A percentile compares a stretch with the other conserved stretches of the same genome.
Conservation (phyloP, 2,888 invertebrate genomes). For the Eurytoma californica region DNA sequence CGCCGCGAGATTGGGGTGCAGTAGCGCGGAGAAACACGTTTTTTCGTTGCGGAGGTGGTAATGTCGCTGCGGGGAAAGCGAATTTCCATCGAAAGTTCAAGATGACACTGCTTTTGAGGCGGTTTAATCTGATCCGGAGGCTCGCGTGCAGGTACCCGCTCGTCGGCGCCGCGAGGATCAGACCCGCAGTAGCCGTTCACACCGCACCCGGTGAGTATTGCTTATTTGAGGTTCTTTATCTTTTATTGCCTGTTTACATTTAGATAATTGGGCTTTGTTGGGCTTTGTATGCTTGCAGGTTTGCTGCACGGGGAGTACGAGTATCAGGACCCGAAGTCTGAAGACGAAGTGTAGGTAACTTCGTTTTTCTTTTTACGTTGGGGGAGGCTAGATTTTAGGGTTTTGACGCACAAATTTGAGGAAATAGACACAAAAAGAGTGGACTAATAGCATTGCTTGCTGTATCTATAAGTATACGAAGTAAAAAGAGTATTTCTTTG, state of each 20-base stretch:
- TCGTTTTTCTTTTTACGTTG: constrained; percentile 11
- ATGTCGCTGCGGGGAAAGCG: constrained; percentile 59
- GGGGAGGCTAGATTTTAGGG: no score
- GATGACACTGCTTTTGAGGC: constrained; percentile 40
- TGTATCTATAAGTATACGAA: neutral
- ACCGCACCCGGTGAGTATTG: constrained; percentile 32
- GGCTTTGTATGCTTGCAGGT: constrained; percentile 73
- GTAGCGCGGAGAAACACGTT: neutral
- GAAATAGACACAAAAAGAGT: no score
- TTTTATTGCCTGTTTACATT: neutral
- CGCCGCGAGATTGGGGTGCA: neutral
- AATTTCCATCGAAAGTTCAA: constrained; percentile 90
- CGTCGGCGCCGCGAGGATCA: neutral
- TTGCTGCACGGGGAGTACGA: constrained; percentile 89
- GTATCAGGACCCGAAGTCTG: constrained; percentile 92
- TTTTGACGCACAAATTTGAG: no score
- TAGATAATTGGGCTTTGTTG: constrained; percentile 60
- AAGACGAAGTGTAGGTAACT: constrained; percentile 90
- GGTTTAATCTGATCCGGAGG: constrained; percentile 16
- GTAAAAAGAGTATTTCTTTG: neutral
- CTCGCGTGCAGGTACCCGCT: neutral
- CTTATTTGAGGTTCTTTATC: neutral
- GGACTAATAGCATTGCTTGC: neutral
- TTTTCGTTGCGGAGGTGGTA: neutral
- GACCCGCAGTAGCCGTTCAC: constrained; percentile 18